Conservation (phyloP, 2,113 vertebrate genomes). For the Cyprinodon brontotheroides region DNA sequence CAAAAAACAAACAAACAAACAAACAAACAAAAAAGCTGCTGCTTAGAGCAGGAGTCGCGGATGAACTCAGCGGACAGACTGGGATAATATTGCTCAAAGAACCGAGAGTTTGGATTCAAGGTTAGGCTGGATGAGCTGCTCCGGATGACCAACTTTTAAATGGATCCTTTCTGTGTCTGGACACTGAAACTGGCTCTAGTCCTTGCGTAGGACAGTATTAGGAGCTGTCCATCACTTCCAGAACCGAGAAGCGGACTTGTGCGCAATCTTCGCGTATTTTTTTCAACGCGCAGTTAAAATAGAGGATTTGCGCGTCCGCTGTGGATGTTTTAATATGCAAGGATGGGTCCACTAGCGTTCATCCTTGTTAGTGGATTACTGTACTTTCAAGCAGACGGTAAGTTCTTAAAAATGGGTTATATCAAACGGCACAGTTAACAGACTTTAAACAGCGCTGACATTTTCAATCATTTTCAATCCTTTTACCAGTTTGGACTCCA, state of each 20-base stretch:
- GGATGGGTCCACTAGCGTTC: conserved; percentile 92
- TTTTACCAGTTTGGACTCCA: too few relatives aligned
- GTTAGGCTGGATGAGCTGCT: conserved; percentile 56
- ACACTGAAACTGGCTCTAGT: conserved; percentile 70
- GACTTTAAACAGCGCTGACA: not conserved
- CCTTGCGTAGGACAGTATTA: conserved; percentile 73
- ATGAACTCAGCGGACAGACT: conserved; percentile 43
- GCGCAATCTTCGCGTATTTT: conserved; percentile 53
- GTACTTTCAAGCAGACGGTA: conserved; percentile 89
- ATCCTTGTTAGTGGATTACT: conserved; percentile 93
- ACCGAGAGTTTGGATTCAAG: conserved; percentile 56
- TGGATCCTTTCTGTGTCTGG: conserved; percentile 79
- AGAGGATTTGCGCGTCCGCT: conserved; percentile 82
- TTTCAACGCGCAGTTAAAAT: conserved; percentile 40
- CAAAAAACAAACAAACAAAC: not conserved
- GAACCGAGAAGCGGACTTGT: conserved; percentile 43
- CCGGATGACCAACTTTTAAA: conserved; percentile 66
- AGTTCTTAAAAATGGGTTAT: conserved; percentile 71
- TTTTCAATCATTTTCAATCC: too few relatives aligned
- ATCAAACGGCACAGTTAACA: conserved; percentile 12
- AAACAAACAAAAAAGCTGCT: not conserved
- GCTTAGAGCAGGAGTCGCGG: conserved; percentile 23
- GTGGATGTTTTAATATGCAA: conserved; percentile 94
- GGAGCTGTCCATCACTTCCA: conserved; percentile 53
- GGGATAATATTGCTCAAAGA: conserved; percentile 25